A percentile compares a stretch with the other conserved stretches of the same genome.
phyloP scores from a whole-genome alignment of 2,888 invertebrate genomes.

The Plebejus anna region DNA sequence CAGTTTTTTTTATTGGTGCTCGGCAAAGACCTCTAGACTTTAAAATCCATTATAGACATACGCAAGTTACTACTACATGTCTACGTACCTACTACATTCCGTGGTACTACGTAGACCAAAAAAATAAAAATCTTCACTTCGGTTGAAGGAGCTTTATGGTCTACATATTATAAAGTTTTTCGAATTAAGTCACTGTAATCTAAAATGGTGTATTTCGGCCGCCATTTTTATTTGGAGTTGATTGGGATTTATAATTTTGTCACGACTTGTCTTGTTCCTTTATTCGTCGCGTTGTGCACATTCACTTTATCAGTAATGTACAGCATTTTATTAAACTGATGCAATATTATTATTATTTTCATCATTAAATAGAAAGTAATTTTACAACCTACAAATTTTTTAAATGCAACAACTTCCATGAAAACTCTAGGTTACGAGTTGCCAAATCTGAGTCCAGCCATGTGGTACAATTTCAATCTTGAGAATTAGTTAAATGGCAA shows the following conservation, averaged over 20 bases:
- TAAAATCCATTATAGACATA: not conserved
- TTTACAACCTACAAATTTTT: constrained; percentile 22
- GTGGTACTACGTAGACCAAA: not conserved
- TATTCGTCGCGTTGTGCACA: not conserved
- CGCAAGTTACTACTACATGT: too few species aligned
- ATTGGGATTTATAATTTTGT: not conserved
- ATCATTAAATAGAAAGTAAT: constrained; percentile 21
- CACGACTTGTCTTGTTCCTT: constrained; percentile 13
- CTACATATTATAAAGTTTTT: too few species aligned
- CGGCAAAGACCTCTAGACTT: not conserved
- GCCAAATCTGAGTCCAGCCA: not conserved
- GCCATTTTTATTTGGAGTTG: not conserved
- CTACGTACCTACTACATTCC: too few species aligned
- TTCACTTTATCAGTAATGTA: not conserved
- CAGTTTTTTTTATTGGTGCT: not conserved
- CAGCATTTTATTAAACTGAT: constrained; percentile 21
- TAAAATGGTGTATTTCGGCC: not conserved
- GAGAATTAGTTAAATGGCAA: not conserved
- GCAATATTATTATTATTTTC: constrained; percentile 29
- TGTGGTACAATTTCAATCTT: not conserved
- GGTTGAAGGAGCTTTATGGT: too few species aligned
- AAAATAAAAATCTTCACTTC: not conserved
- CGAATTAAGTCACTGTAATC: not conserved
- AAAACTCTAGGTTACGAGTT: constrained; percentile 14
- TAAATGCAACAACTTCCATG: not conserved